Percentiles rank a stretch among this genome's conserved stretches.
Evolutionary conservation across 2,113 vertebrate species (phyloP).

Genomic region (Perccottus glenii): DNA sequence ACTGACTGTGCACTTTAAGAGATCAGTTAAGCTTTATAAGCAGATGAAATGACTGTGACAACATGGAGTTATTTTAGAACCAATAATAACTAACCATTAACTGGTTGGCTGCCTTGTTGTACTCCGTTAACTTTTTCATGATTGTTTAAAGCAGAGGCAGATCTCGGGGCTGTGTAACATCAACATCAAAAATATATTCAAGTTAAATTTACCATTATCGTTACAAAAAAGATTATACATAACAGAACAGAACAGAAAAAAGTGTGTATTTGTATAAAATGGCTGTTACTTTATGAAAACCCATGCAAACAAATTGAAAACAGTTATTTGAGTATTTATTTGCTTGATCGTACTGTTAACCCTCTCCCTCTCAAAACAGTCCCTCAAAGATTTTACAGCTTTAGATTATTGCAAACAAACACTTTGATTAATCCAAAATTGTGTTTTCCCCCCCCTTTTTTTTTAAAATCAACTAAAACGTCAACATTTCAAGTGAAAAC

Average conservation of each 20-base stretch:
- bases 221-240: too few species aligned
- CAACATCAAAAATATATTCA: too few species aligned
- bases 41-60: too few species aligned
- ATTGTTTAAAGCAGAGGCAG: neutral
- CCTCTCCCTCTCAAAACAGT: conserved; percentile 23
- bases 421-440: neutral
- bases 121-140: neutral
- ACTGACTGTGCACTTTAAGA: neutral
- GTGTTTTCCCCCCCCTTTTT: neutral
- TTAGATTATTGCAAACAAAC: conserved; percentile 57
- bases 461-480: neutral
- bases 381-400: conserved; percentile 45
- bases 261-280: too few species aligned
- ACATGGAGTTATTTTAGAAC: too few species aligned
- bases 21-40: too few species aligned
- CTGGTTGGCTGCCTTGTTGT: neutral
- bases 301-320: conserved; percentile 31
- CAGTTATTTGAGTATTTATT: conserved; percentile 67
- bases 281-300: too few species aligned
- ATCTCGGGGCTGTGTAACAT: too few species aligned
- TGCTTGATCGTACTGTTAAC: conserved; percentile 47
- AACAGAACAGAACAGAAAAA: too few species aligned
- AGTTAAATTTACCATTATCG: too few species aligned
- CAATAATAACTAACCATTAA: neutral
- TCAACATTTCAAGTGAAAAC: neutral